Percentiles rank a stretch among this genome's conserved stretches.
Evolutionary conservation across 2,113 vertebrate species (phyloP).

Genomic region (Forbesichthys papilliferus): DNA sequence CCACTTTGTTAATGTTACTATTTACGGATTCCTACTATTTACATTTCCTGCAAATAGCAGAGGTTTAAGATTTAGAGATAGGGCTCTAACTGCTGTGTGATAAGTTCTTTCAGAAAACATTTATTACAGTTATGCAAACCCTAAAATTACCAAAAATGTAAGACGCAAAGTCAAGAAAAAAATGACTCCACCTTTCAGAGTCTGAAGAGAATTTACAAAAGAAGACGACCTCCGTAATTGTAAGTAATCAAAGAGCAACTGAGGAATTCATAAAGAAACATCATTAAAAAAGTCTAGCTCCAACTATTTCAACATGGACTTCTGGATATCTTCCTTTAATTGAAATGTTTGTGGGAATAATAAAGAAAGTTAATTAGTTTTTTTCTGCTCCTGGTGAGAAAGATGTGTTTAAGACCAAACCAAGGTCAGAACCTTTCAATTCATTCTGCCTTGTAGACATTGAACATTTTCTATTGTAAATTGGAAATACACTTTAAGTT

Average conservation of each 20-base stretch:
- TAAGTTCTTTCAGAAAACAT: no score
- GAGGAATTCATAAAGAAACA: slow-evolving; percentile 51
- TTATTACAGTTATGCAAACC: no score
- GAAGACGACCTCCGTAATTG: slow-evolving; percentile 20
- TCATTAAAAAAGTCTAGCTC: slow-evolving; percentile 26
- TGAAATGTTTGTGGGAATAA: slow-evolving; percentile 30
- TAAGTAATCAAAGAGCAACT: slow-evolving; percentile 53
- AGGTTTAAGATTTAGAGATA: no score
- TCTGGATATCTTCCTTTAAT: slow-evolving; percentile 51
- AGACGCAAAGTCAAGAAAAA: no score
- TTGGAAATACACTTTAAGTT: slow-evolving; percentile 49
- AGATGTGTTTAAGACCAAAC: slow-evolving; percentile 53
- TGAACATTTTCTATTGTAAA: slow-evolving; percentile 17
- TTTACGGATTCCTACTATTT: no score
- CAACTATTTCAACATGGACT: slow-evolving; percentile 50
- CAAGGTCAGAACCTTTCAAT: slow-evolving; percentile 60
- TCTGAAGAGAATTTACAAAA: no score
- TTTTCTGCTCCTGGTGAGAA: slow-evolving; percentile 43
- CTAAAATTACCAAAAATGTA: no score
- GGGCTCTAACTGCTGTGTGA: no score
- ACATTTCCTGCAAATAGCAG: no score
- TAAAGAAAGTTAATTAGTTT: slow-evolving; percentile 58
- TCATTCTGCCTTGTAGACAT: slow-evolving; percentile 22
- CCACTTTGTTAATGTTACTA: no score
- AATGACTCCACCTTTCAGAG: no score